Percentiles rank a stretch among this genome's conserved stretches.
phyloP scores from a whole-genome alignment of 2,113 vertebrate genomes.

The Polyodon spathula region DNA sequence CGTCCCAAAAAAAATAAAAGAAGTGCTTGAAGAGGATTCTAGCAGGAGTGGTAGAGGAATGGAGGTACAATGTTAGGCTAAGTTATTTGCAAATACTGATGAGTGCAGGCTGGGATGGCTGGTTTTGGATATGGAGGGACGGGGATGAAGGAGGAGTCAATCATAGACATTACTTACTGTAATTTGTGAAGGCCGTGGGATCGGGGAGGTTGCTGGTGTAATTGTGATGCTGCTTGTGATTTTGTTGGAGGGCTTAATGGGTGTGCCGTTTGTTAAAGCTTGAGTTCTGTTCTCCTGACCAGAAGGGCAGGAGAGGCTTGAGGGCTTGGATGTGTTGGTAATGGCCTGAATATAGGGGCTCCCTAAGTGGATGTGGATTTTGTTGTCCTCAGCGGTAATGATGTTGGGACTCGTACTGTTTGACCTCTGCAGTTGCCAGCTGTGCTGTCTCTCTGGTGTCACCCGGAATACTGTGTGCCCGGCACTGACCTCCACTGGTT shows the following conservation, averaged over 20 bases:
- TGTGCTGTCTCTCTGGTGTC: slow-evolving; percentile 78
- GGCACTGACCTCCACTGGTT: slow-evolving; percentile 70
- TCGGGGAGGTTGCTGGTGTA: slow-evolving; percentile 82
- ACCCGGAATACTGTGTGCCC: slow-evolving; percentile 78
- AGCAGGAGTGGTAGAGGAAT: slow-evolving; percentile 43
- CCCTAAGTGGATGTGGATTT: slow-evolving; percentile 96
- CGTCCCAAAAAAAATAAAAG: slow-evolving; percentile 53
- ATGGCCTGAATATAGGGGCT: slow-evolving; percentile 78
- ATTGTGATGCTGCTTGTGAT: slow-evolving; percentile 97
- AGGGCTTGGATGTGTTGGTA: slow-evolving; percentile 56
- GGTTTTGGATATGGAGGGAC: not conserved
- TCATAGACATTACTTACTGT: slow-evolving; percentile 97
- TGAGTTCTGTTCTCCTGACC: slow-evolving; percentile 76
- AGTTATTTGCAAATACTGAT: slow-evolving; percentile 16
- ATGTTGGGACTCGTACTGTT: slow-evolving; percentile 83
- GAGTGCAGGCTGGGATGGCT: slow-evolving; percentile 5
- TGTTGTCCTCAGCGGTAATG: slow-evolving; percentile 98
- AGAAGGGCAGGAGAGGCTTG: slow-evolving; percentile 52
- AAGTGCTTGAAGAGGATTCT: slow-evolving; percentile 43
- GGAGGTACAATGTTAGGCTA: slow-evolving; percentile 50
- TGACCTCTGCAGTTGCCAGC: slow-evolving; percentile 85
- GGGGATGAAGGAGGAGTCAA: slow-evolving; percentile 49
- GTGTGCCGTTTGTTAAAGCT: slow-evolving; percentile 65
- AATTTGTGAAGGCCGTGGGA: slow-evolving; percentile 88
- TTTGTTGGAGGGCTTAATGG: slow-evolving; percentile 77